A percentile compares a stretch with the other conserved stretches of the same genome.
These are phyloP conservation scores for Nebria ingens DNA, from an alignment of 1,140 invertebrate genomes.

Conservation along the genomic window DNA sequence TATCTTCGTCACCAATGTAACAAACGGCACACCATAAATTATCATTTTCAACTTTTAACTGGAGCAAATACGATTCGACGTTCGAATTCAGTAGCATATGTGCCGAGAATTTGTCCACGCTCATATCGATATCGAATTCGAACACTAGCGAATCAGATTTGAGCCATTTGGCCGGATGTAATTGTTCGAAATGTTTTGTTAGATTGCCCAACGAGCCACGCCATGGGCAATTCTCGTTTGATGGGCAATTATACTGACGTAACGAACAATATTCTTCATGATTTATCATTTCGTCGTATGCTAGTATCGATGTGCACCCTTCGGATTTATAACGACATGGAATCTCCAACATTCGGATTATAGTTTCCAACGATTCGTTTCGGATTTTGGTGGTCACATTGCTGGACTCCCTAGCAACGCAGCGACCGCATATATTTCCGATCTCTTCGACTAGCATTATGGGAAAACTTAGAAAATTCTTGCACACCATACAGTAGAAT, in stretches of 20 bases:
- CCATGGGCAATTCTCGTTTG: background rate
- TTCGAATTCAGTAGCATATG: background rate
- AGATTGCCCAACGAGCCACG: background rate
- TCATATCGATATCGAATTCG: background rate
- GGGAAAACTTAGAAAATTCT: background rate
- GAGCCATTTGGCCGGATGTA: background rate
- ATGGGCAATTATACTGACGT: background rate
- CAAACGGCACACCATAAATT: background rate
- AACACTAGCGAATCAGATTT: background rate
- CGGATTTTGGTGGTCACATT: background rate
- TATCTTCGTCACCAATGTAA: slow-evolving; percentile 7
- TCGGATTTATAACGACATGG: background rate
- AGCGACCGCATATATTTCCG: background rate
- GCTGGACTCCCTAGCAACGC: background rate
- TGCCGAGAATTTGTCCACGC: background rate
- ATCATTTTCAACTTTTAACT: background rate
- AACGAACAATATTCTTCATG: background rate
- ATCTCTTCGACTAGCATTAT: background rate
- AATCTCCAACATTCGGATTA: background rate
- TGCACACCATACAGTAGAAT: background rate
- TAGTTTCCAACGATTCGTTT: background rate
- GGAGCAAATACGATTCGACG: background rate
- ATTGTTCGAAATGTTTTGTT: background rate
- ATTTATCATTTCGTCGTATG: background rate
- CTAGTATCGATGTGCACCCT: background rate